These are phyloP conservation scores for Rhyacophila evoluta DNA, from an alignment of 2,888 invertebrate genomes.

Conservation along the genomic window DNA sequence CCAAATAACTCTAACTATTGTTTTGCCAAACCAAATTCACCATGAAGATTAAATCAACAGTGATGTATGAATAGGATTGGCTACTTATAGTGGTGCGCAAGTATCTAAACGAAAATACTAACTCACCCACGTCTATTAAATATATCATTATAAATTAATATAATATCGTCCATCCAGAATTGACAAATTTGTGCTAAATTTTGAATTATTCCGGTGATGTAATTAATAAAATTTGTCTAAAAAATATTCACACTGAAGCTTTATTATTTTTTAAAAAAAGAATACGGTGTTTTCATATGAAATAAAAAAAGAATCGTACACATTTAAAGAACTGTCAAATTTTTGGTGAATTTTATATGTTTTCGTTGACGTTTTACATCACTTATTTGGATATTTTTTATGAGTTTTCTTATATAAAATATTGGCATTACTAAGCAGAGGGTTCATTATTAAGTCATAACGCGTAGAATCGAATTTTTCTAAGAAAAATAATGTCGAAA, in stretches of 20 bases:
- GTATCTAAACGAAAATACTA: too few relatives aligned
- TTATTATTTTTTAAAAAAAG: not conserved
- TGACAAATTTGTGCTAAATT: too few relatives aligned
- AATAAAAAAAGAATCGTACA: not conserved
- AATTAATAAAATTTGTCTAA: too few relatives aligned
- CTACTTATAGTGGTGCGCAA: too few relatives aligned
- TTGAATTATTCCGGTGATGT: too few relatives aligned
- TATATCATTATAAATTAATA: too few relatives aligned
- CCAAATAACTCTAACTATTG: not conserved
- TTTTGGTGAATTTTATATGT: not conserved
- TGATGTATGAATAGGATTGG: too few relatives aligned
- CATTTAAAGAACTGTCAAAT: not conserved
- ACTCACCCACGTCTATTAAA: too few relatives aligned
- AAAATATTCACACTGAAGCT: too few relatives aligned
- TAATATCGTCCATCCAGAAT: too few relatives aligned
- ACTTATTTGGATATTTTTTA: not conserved
- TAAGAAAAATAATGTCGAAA: not conserved
- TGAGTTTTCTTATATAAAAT: not conserved
- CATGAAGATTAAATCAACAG: not conserved
- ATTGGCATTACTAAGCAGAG: not conserved
- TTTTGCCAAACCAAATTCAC: constrained; percentile 7
- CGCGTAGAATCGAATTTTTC: too few relatives aligned
- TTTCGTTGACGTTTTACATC: not conserved
- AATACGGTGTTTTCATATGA: not conserved
- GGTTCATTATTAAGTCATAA: too few relatives aligned